Conservation (phyloP, 2,113 vertebrate species). For the Halcyon senegalensis region DNA sequence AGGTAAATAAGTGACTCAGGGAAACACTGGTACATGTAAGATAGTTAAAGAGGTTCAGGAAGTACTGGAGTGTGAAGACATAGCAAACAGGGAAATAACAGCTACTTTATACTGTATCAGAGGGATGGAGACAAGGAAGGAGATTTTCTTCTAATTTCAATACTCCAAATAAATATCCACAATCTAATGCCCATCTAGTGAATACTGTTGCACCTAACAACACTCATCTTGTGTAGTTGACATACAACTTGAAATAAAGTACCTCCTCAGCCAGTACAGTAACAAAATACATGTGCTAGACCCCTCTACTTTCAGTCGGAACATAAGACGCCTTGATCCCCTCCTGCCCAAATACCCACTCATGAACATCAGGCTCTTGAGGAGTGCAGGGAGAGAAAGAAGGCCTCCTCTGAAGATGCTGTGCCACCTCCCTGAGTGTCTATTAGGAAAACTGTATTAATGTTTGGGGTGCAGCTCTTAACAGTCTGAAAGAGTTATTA, state of each 20-base stretch:
- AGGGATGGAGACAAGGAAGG: background rate
- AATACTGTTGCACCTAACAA: background rate
- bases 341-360: background rate
- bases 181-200: background rate
- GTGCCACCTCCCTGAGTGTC: background rate
- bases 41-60: slow-evolving; percentile 11
- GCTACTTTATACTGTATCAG: slow-evolving; percentile 34
- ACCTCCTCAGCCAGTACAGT: background rate
- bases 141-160: slow-evolving; percentile 40
- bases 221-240: background rate
- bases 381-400: background rate
- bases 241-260: background rate
- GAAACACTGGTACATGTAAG: background rate
- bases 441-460: background rate
- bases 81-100: slow-evolving; percentile 39
- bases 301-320: background rate
- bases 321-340: background rate
- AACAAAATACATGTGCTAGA: background rate
- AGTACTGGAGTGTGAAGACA: slow-evolving; percentile 2
- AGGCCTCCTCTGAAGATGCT: background rate
- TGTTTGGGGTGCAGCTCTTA: background rate
- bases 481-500: background rate
- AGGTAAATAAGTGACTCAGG: background rate
- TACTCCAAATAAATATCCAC: background rate
- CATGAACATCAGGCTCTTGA: background rate